A percentile compares a stretch with the other conserved stretches of the same genome.
Evolutionary conservation across 2,888 invertebrate genomes (phyloP).

Genomic region (Melinaea menophilus): DNA sequence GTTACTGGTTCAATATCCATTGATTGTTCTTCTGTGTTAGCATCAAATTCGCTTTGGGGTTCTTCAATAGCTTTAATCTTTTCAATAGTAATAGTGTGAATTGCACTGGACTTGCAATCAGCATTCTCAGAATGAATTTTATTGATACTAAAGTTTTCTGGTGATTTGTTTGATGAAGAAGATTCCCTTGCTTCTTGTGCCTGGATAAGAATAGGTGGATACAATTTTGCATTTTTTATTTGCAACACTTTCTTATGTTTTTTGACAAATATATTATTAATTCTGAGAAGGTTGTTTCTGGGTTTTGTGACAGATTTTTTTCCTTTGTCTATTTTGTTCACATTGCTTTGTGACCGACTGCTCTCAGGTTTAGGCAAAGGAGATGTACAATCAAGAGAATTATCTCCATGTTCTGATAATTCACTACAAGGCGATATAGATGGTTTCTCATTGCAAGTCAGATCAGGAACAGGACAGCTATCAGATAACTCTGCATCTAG

Average conservation of each 20-base stretch:
- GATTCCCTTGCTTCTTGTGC: conserved; percentile 46
- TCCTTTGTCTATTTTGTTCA: conserved; percentile 37
- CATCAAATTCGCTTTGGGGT: conserved; percentile 55
- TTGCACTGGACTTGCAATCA: conserved; percentile 38
- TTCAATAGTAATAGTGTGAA: conserved; percentile 56
- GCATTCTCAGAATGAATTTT: conserved; percentile 47
- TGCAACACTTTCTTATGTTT: conserved; percentile 69
- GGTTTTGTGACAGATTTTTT: conserved; percentile 15
- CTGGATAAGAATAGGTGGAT: conserved; percentile 28
- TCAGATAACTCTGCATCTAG: conserved; percentile 65
- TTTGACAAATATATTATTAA: conserved; percentile 68
- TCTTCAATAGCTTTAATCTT: conserved; percentile 49
- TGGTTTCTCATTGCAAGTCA: conserved; percentile 74
- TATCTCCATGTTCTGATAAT: conserved; percentile 68
- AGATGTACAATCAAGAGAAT: conserved; percentile 54
- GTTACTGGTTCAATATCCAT: conserved; percentile 63
- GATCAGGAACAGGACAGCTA: conserved; percentile 69
- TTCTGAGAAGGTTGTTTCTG: conserved; percentile 45
- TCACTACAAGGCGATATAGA: conserved; percentile 74
- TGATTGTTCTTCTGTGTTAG: conserved; percentile 61
- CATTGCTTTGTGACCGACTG: conserved; percentile 36
- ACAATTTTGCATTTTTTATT: conserved; percentile 61
- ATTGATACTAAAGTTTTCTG: conserved; percentile 57
- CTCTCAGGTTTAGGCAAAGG: conserved; percentile 50
- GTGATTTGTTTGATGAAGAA: conserved; percentile 50